Evolutionary conservation across 1,140 invertebrate genomes (phyloP).

Genomic region (Drosophila ohnishii): DNA sequence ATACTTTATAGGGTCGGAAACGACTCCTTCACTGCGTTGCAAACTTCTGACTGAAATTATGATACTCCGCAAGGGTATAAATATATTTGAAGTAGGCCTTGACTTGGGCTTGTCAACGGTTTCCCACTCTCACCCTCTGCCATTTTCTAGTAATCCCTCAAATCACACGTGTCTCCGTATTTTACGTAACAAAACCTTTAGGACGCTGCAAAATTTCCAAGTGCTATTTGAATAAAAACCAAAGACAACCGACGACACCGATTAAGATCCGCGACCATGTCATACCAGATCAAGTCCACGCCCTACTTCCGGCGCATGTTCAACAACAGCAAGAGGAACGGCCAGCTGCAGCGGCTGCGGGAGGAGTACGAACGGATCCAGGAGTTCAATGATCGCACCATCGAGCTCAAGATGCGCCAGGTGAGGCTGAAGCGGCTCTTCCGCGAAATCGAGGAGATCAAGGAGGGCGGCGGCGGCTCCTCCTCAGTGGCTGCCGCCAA

Average conservation of each 20-base stretch:
- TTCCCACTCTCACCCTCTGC: background rate
- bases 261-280: conserved; percentile 36
- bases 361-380: conserved; percentile 77
- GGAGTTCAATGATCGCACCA: conserved; percentile 74
- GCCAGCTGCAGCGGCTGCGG: conserved; percentile 64
- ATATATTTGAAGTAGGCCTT: conserved; percentile 11
- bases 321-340: conserved; percentile 70
- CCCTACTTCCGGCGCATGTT: conserved; percentile 71
- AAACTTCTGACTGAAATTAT: too few relatives aligned
- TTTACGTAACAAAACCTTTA: conserved; percentile 28
- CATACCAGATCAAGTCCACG: conserved; percentile 77
- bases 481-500: background rate
- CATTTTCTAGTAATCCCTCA: conserved; percentile 25
- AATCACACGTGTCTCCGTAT: conserved; percentile 33
- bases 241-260: background rate
- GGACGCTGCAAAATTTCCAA: conserved; percentile 38
- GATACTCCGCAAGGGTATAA: too few relatives aligned
- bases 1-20: too few relatives aligned
- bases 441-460: conserved; percentile 74
- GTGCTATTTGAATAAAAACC: conserved; percentile 7
- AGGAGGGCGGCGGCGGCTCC: conserved; percentile 32
- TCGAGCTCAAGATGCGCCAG: conserved; percentile 78
- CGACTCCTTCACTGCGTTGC: too few relatives aligned
- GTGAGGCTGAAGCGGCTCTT: conserved; percentile 74
- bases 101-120: background rate